A percentile compares a stretch with the other conserved stretches of the same genome.
phyloP scores from a whole-genome alignment of 2,888 invertebrate species.

The Mamestra brassicae region DNA sequence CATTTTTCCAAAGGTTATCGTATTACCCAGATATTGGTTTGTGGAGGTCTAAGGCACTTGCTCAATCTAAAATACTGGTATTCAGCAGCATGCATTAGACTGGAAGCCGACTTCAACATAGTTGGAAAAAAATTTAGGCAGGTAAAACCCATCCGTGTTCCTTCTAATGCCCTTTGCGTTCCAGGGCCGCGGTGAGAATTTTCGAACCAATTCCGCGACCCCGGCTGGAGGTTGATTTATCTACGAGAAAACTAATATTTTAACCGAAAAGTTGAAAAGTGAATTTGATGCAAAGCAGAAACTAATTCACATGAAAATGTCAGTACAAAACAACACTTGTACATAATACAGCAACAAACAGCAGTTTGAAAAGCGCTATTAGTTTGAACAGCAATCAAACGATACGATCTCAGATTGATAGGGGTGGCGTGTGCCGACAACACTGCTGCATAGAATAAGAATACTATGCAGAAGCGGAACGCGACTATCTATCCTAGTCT shows the following conservation, averaged over 20 bases:
- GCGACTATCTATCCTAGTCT: neutral
- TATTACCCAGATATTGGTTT: too few relatives aligned
- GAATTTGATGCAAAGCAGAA: neutral
- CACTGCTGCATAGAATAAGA: constrained; percentile 21
- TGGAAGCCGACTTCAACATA: too few relatives aligned
- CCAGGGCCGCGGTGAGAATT: too few relatives aligned
- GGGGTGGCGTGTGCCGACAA: constrained; percentile 41
- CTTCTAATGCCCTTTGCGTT: too few relatives aligned
- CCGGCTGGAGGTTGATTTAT: too few relatives aligned
- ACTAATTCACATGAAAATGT: constrained; percentile 18
- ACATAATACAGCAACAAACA: constrained; percentile 38
- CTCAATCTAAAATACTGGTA: too few relatives aligned
- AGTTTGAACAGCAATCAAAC: constrained; percentile 63
- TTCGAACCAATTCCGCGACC: too few relatives aligned
- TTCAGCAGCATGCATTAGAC: too few relatives aligned
- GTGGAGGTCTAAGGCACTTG: too few relatives aligned
- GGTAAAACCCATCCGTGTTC: too few relatives aligned
- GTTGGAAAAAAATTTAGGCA: too few relatives aligned
- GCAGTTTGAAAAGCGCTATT: constrained; percentile 57
- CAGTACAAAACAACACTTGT: constrained; percentile 16
- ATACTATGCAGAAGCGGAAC: constrained; percentile 15
- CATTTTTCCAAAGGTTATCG: too few relatives aligned
- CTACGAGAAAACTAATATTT: neutral
- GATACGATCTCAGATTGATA: constrained; percentile 64
- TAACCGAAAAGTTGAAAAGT: neutral